Conservation (phyloP, 1,140 invertebrate species). For the Branchinecta lindahli region DNA sequence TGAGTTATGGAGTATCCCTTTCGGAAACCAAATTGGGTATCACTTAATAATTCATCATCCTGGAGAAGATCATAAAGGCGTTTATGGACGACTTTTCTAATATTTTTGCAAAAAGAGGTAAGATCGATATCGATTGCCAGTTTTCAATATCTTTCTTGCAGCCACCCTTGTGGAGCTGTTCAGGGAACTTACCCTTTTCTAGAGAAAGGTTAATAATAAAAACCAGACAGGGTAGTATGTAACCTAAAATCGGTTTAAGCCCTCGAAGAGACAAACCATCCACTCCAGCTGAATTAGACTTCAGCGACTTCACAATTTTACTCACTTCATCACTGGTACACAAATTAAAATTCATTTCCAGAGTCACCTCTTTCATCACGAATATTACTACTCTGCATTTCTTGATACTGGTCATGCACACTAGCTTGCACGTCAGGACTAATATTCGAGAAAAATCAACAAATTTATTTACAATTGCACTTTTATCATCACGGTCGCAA, state of each 20-base stretch:
- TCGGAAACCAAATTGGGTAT: conserved; percentile 5
- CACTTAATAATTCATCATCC: conserved; percentile 6
- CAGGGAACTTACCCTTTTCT: conserved; percentile 8
- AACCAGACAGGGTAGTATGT: neutral
- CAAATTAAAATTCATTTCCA: conserved; percentile 6
- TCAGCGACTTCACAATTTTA: conserved; percentile 2
- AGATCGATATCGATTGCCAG: neutral
- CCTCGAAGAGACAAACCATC: neutral
- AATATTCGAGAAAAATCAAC: conserved; percentile 1
- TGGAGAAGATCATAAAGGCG: conserved; percentile 1
- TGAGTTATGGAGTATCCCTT: conserved; percentile 8
- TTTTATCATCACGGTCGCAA: conserved; percentile 5
- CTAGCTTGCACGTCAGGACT: conserved; percentile 3
- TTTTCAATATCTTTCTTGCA: conserved; percentile 6
- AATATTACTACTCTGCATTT: conserved; percentile 6
- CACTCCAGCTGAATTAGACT: conserved; percentile 1
- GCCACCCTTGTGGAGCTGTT: conserved; percentile 7
- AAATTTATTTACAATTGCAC: conserved; percentile 6
- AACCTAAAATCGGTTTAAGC: conserved; percentile 1
- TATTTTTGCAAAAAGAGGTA: conserved; percentile 2
- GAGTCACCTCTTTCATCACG: conserved; percentile 1
- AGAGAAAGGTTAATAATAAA: conserved; percentile 9
- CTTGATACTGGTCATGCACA: conserved; percentile 1
- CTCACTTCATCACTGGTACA: conserved; percentile 8
- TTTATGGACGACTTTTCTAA: conserved; percentile 9